These are phyloP conservation scores for Tiliacea citrago DNA, from an alignment of 2,888 invertebrate genomes.

Conservation along the genomic window DNA sequence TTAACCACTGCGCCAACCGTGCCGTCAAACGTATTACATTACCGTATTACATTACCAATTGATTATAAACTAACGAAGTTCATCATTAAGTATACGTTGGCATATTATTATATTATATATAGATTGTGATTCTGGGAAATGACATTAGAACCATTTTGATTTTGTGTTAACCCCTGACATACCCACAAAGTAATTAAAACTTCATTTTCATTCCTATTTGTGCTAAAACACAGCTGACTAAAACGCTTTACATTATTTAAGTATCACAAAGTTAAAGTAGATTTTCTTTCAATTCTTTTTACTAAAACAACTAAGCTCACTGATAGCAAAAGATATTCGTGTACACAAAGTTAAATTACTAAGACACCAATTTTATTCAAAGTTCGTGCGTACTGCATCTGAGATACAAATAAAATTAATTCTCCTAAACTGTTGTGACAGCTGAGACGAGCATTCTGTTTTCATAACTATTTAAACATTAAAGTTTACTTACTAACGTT, in stretches of 20 bases:
- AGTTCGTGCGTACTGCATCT: conserved; percentile 57
- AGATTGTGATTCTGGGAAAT: neutral
- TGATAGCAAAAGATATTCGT: conserved; percentile 24
- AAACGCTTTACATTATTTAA: conserved; percentile 13
- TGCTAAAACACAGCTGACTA: conserved; percentile 29
- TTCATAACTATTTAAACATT: conserved; percentile 60
- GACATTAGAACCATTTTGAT: neutral
- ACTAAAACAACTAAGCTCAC: conserved; percentile 17
- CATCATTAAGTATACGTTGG: too few species aligned
- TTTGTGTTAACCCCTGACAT: neutral
- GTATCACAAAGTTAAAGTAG: conserved; percentile 8
- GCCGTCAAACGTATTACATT: too few species aligned
- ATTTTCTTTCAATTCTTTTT: conserved; percentile 6
- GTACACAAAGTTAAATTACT: conserved; percentile 44
- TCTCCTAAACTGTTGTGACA: conserved; percentile 55
- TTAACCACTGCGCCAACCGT: too few species aligned
- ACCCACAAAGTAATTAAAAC: conserved; percentile 7
- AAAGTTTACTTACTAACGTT: conserved; percentile 72
- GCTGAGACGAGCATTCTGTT: conserved; percentile 59
- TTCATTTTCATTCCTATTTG: conserved; percentile 4
- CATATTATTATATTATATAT: too few species aligned
- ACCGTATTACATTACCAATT: too few species aligned
- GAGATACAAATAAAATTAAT: conserved; percentile 54
- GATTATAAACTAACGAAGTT: too few species aligned
- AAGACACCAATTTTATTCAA: conserved; percentile 45